Conservation (phyloP, 2,888 invertebrate species). For the Pimpla rufipes region DNA sequence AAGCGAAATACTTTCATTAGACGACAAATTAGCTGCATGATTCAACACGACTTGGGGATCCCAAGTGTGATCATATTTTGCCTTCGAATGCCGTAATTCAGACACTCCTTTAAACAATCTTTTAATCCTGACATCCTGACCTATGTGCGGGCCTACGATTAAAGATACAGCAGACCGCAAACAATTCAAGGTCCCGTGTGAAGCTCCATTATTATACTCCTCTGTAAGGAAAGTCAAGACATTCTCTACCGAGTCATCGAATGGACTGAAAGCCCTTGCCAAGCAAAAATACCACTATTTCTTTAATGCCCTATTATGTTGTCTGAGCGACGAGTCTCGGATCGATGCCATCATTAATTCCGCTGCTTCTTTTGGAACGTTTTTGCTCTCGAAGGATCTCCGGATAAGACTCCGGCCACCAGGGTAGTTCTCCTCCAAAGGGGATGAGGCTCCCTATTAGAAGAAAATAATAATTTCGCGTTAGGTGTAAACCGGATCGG, state of each 20-base stretch:
- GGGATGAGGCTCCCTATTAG: slow-evolving; percentile 36
- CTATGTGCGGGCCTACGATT: slow-evolving; percentile 53
- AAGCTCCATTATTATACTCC: slow-evolving; percentile 42
- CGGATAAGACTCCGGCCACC: slow-evolving; percentile 38
- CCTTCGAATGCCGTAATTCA: slow-evolving; percentile 58
- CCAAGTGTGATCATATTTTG: slow-evolving; percentile 71
- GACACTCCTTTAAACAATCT: slow-evolving; percentile 69
- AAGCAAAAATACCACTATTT: slow-evolving; percentile 33
- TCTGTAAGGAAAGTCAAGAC: slow-evolving; percentile 49
- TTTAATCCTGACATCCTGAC: slow-evolving; percentile 61
- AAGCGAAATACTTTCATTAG: slow-evolving; percentile 34
- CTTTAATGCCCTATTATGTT: slow-evolving; percentile 19
- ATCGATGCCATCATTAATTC: slow-evolving; percentile 21
- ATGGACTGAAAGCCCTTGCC: background rate
- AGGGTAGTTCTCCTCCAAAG: slow-evolving; percentile 41
- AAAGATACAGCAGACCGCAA: slow-evolving; percentile 57
- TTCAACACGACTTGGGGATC: slow-evolving; percentile 68
- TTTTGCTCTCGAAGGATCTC: slow-evolving; percentile 16
- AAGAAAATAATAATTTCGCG: slow-evolving; percentile 13
- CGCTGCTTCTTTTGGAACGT: background rate
- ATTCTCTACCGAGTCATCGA: background rate
- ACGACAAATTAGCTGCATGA: slow-evolving; percentile 29
- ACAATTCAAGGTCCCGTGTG: slow-evolving; percentile 51
- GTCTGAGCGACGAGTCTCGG: slow-evolving; percentile 7
- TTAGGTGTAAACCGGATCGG: slow-evolving; percentile 42